Percentiles rank a stretch among this genome's conserved stretches.
Conservation (phyloP, 2,113 vertebrate species). For the Sylvilagus bachmani region DNA sequence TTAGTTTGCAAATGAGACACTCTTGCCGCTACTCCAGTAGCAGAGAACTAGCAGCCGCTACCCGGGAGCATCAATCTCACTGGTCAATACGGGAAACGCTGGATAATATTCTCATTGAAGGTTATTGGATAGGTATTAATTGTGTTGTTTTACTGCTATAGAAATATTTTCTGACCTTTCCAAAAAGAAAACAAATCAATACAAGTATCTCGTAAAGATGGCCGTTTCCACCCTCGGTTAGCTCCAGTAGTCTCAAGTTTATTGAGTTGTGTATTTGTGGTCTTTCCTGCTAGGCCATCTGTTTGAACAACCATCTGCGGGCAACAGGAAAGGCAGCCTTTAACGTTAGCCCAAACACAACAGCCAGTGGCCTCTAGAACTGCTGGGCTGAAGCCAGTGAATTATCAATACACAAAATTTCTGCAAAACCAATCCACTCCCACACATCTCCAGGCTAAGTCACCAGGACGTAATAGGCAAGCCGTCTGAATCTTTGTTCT, state of each 20-base stretch:
- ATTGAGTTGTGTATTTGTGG: neutral
- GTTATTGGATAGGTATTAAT: conserved; percentile 79
- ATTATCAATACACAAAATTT: neutral
- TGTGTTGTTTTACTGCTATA: conserved; percentile 58
- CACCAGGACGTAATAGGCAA: neutral
- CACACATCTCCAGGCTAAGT: neutral
- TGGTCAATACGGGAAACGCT: conserved; percentile 68
- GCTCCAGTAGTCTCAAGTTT: neutral
- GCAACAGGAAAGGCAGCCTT: neutral
- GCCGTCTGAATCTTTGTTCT: neutral
- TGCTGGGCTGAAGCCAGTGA: neutral
- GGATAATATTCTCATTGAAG: conserved; percentile 75
- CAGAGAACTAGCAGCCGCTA: conserved; percentile 5
- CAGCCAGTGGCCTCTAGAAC: neutral
- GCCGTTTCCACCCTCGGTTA: conserved; percentile 29
- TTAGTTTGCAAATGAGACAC: conserved; percentile 42
- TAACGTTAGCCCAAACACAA: neutral
- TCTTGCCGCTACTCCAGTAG: conserved; percentile 56
- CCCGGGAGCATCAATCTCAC: conserved; percentile 54
- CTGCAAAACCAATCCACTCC: neutral
- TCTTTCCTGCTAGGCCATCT: neutral
- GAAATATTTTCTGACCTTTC: conserved; percentile 83
- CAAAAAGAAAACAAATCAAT: conserved; percentile 82
- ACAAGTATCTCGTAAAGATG: conserved; percentile 36
- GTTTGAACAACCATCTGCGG: neutral